Conservation (phyloP, 2,113 vertebrate genomes). For the Oreochromis niloticus region DNA sequence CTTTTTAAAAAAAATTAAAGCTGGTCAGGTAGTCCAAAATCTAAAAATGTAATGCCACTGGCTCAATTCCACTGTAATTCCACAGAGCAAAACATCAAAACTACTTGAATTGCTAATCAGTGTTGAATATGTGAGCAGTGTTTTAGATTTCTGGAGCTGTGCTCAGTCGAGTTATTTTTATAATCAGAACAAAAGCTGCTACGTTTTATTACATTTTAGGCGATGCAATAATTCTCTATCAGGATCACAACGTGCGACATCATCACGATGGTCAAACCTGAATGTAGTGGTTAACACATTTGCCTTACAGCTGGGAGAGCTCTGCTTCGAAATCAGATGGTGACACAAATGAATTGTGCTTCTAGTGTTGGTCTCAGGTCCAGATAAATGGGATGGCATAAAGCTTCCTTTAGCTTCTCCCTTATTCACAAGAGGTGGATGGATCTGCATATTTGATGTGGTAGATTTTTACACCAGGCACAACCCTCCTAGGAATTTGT, state of each 20-base stretch:
- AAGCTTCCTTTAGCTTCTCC: background rate
- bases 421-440: background rate
- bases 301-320: background rate
- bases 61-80: background rate
- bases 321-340: background rate
- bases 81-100: background rate
- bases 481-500: background rate
- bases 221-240: background rate
- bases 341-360: background rate
- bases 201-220: background rate
- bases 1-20: rapidly evolving
- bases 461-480: background rate
- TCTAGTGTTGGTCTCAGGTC: background rate
- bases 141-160: background rate
- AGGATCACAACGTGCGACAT: background rate
- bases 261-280: background rate
- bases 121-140: background rate
- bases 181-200: background rate
- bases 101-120: background rate
- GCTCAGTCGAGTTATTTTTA: background rate
- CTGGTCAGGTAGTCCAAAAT: background rate
- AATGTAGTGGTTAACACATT: background rate
- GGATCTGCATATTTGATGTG: background rate
- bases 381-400: background rate
- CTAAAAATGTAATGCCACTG: background rate